A percentile compares a stretch with the other conserved stretches of the same genome.
Conservation (phyloP, 92 coral and sea anemone genomes). For the Scolanthus callimorphus region DNA sequence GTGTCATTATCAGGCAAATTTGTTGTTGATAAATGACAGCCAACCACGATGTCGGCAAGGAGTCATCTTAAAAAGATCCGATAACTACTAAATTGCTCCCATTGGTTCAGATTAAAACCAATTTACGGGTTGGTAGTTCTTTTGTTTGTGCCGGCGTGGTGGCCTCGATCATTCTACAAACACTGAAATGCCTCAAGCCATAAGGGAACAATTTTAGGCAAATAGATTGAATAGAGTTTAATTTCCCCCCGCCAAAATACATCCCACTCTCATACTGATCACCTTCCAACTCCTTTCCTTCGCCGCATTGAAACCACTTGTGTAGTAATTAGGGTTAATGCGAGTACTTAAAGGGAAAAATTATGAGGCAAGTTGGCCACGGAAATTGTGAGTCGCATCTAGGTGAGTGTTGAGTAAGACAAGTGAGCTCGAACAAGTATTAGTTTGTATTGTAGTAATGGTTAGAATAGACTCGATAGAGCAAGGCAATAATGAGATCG, state of each 20-base stretch:
- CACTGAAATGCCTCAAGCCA: slow-evolving; percentile 61
- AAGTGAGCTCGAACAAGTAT: neutral
- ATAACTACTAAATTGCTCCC: slow-evolving; percentile 96
- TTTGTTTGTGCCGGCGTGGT: slow-evolving; percentile 94
- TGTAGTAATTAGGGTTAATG: slow-evolving; percentile 67
- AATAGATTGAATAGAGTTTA: slow-evolving; percentile 29
- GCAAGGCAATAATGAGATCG: slow-evolving; percentile 1
- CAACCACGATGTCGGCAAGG: slow-evolving; percentile 91
- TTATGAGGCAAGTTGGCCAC: slow-evolving; percentile 10
- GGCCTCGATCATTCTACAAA: slow-evolving; percentile 80
- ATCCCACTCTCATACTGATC: slow-evolving; percentile 17
- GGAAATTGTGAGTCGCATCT: slow-evolving; percentile 35
- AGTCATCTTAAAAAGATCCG: slow-evolving; percentile 94
- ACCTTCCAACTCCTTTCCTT: slow-evolving; percentile 5
- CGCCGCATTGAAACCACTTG: slow-evolving; percentile 59
- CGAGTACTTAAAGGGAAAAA: slow-evolving; percentile 52
- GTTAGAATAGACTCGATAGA: slow-evolving; percentile 6
- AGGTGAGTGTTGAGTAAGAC: slow-evolving; percentile 10
- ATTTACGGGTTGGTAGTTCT: slow-evolving; percentile 96
- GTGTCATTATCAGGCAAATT: slow-evolving; percentile 99
- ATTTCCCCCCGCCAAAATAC: slow-evolving; percentile 43
- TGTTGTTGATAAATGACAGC: slow-evolving; percentile 99
- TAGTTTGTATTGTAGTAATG: neutral
- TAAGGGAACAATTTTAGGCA: slow-evolving; percentile 37
- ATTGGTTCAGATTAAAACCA: slow-evolving; percentile 94